phyloP scores from a whole-genome alignment of 2,113 vertebrate species.

The Meles meles region DNA sequence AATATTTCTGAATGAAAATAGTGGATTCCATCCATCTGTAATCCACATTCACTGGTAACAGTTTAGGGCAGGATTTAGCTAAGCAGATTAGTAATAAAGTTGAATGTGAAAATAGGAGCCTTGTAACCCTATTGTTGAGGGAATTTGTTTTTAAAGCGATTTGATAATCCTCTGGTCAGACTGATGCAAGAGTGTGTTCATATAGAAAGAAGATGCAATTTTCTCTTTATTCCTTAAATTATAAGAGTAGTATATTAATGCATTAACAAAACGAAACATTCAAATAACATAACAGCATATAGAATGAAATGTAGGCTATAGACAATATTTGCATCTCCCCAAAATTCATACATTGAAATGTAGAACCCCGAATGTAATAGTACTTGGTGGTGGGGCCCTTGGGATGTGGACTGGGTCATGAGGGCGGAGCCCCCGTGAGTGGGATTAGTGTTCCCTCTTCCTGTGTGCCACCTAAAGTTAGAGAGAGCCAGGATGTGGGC shows the following conservation, averaged over 20 bases:
- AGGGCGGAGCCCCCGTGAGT: not conserved
- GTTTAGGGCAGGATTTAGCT: conserved; percentile 70
- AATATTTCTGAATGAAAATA: conserved; percentile 64
- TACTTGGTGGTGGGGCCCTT: not conserved
- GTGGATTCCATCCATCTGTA: conserved; percentile 4
- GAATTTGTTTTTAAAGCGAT: conserved; percentile 55
- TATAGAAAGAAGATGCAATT: not conserved
- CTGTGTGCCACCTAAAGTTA: not conserved
- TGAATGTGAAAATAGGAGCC: conserved; percentile 32
- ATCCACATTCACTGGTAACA: conserved; percentile 46
- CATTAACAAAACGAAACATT: not conserved
- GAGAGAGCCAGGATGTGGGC: not conserved
- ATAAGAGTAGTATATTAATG: not conserved
- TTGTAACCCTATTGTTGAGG: conserved; percentile 58
- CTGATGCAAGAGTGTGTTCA: not conserved
- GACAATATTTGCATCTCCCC: not conserved
- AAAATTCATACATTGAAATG: not conserved
- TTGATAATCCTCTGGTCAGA: conserved; percentile 1
- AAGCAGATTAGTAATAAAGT: conserved; percentile 68
- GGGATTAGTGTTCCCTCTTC: not conserved
- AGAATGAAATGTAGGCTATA: not conserved
- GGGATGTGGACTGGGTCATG: not conserved
- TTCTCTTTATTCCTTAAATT: conserved; percentile 1
- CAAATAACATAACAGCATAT: not conserved
- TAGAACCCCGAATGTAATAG: not conserved